Base-by-base conservation (phyloP, 2,888 invertebrate species). In the Meta bourneti region DNA sequence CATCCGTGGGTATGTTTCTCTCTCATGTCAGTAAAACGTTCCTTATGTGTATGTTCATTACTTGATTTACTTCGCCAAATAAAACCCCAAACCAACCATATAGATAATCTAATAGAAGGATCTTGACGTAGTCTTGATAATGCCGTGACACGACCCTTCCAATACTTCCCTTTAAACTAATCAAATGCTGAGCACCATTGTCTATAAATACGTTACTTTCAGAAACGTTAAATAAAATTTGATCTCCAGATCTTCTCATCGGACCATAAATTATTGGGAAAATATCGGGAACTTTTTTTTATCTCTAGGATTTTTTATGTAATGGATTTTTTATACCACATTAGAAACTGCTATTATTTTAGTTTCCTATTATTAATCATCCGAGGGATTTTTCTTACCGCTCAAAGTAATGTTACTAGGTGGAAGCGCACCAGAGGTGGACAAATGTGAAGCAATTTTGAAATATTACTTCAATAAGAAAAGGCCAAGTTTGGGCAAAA, bases 381-480 rank as follows among this genome's bases (percentile, higher is more conserved):
- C 70, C 52, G 34, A 80, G 48, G 34, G 11, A 49, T 86, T 90
- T 90, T 89, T 90, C 69, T 82, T n/a, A n/a, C n/a, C n/a, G n/a
- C n/a, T 72, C 69, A 72, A 6, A 19, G 16, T 72, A 74, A 74
- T 51, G 88, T 71, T 71, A 70, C 77, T 77, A 54, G 52, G 75
- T 79, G 61, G 49, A 90, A 83, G 61, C 48, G 72, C 61, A 85
- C 79, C 74, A 70, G 54, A 69, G 61, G 34, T 61, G 86, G 70
- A 90, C 81, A 86, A 81, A 90, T 84, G 85, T 82, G 85, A 75
- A 71, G 77, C 86, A 86, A 81, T 90, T 89, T 90, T 86, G 90
- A 90, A 90, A 90, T 90, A 90, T 90, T 90, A 81, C 86, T 71
- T 85, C 81, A 90, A 90, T 90, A 90, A 83, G 85, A 90, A 90